Base-by-base conservation (phyloP, 2,888 invertebrate species). In the Alviniconcha strummeri region DNA sequence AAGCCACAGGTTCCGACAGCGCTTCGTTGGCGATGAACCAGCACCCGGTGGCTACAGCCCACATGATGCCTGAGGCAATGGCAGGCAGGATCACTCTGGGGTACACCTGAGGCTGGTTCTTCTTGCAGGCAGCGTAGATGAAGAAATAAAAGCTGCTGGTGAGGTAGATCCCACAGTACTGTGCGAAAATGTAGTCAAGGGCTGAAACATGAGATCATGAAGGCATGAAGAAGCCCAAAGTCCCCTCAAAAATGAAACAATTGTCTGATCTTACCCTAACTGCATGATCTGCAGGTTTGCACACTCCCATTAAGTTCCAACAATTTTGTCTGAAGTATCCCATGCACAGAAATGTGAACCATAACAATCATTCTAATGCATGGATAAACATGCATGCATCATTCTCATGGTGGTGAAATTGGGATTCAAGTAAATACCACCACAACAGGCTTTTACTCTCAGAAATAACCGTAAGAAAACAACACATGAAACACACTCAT, bases 1-100 rank as follows among this genome's bases (percentile, higher is more conserved):
- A 95, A 54, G 94, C 93, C 82, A 94, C 93, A n/a, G 94, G 90
- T 86, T 94, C 94, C 1, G 94, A 94, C 56, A 95, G 90, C 5
- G 91, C 89, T 83, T 93, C 91, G 89, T 95, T 95, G 56, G 95
- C 94, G 17, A 95, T 89, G 89, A 95, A 94, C 92, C 94, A 95
- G 67, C 92, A 90, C 7, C 93, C 89, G n/a, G 94, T 93, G 52
- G 94, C 95, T 9, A 94, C 87, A 6, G 91, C 93, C 95, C 95
- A 95, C 91, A 95, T 92, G 11, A 93, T 75, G 0, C 95, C 95
- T 5, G 94, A 93, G n/a, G 92, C 86, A 64, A 94, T 87, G 9
- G 93, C 94, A 4, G 95, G 95, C 56, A 94, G 88, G 72, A 94
- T 92, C 15, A 91, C 91, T 54, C 90, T 87, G 0, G 93, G 92